phyloP scores from a whole-genome alignment of 2,888 invertebrate species.

The Plebejus argus region DNA sequence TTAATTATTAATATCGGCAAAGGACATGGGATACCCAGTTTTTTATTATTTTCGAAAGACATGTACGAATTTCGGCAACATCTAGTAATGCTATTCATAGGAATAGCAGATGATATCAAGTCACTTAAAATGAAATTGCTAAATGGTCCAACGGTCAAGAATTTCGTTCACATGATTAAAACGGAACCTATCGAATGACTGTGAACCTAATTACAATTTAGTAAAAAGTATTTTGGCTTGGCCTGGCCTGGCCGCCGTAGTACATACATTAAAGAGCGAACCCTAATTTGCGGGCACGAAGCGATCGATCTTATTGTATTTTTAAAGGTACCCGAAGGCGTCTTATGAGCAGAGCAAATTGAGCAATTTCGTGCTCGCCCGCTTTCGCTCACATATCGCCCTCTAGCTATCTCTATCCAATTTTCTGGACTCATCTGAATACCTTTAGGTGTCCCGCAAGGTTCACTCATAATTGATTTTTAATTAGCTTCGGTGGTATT shows the following conservation, averaged over 20 bases:
- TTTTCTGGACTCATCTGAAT: conserved; percentile 23
- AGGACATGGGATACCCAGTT: neutral
- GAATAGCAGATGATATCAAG: neutral
- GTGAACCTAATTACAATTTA: neutral
- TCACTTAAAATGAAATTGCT: neutral
- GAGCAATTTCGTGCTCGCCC: conserved; percentile 73
- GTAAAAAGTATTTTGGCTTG: conserved; percentile 46
- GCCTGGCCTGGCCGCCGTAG: conserved; percentile 39
- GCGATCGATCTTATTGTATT: conserved; percentile 80
- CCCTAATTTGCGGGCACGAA: conserved; percentile 79
- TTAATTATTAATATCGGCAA: neutral
- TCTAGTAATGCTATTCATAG: neutral
- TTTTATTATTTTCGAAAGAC: neutral
- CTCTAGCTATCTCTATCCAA: conserved; percentile 41
- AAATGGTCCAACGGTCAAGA: neutral
- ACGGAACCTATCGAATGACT: neutral
- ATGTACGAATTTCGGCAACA: neutral
- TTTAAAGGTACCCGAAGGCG: conserved; percentile 67
- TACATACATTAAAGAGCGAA: conserved; percentile 67
- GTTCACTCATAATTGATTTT: conserved; percentile 12
- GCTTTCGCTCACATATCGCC: conserved; percentile 54
- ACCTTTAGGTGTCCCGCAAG: neutral
- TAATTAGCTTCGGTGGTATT: neutral
- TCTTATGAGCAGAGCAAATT: conserved; percentile 73
- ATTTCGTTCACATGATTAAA: conserved; percentile 11